Evolutionary conservation across 2,797 vertebrate species (phyloP), one percentile per base, ranked within the genome.

Genomic region (Eulemur rubriventer): DNA sequence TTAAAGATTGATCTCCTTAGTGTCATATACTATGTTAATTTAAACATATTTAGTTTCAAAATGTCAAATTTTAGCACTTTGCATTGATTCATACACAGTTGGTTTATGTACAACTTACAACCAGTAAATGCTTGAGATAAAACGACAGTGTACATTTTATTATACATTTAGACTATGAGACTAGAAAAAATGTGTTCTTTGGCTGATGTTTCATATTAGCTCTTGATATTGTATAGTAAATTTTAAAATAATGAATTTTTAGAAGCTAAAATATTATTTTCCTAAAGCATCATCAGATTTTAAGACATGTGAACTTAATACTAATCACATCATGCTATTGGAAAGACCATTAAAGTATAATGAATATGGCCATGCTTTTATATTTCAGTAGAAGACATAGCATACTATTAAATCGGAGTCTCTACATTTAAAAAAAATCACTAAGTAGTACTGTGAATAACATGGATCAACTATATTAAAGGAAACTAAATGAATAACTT

Each of bases 231-330:
- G 3, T n/a, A 70, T 69, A 96, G 24, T 55, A 57, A 79, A 89
- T 61, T 96, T 91, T 70, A 70, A 93, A 89, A 69, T 73, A 89
- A 86, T 94, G 46, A 86, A 91, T 80, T 88, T 59, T 69, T 93
- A 61, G 24, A 76, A 63, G 6, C 30, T 65, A 76, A 89, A 84
- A 33, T 82, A 82, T 69, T 30, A 65, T 86, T 90, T 81, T 11
- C 18, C 10, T 63, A 61, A 69, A 84, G 20, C 30, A 86, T 89
- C 35, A 89, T 92, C 7, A n/a, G 4, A 86, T 70, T 93, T 89
- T 73, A 92, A 89, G 13, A 61, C 17, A 80, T 38, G 1, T 55
- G 24, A 96, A 88, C 24, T 94, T 96, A 87, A 61, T 61, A 94
- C 6, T 82, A 88, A 93, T 94, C 91, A n/a, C 2, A 55, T 91